Percentiles rank a stretch among this genome's conserved stretches.
These are phyloP conservation scores for Cliona cf. orientalis DNA, from an alignment of 37 sponge, comb jelly and placozoan genomes.

Conservation along the genomic window DNA sequence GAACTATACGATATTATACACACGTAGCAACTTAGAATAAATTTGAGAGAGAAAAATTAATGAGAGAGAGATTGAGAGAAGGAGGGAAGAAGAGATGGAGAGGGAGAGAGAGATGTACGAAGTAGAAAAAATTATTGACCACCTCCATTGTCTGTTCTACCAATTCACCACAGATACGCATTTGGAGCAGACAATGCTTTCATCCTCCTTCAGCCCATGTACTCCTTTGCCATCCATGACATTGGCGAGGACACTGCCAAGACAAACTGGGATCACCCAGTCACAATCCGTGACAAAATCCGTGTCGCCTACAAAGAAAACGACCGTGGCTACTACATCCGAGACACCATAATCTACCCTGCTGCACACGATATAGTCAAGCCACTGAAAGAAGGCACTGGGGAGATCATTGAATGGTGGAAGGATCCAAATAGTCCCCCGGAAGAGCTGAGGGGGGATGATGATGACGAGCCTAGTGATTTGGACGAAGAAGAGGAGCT, in stretches of 20 bases:
- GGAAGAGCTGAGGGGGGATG: constrained; percentile 14
- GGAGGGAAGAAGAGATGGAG: too few species aligned
- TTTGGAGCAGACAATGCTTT: constrained; percentile 71
- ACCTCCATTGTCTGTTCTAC: too few species aligned
- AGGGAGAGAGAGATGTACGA: too few species aligned
- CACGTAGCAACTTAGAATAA: too few species aligned
- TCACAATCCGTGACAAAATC: constrained; percentile 75
- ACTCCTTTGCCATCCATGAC: constrained; percentile 81
- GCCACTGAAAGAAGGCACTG: constrained; percentile 51
- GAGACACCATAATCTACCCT: constrained; percentile 79
- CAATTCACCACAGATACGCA: constrained; percentile 44
- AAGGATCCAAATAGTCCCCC: constrained; percentile 16
- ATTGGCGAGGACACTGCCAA: constrained; percentile 79
- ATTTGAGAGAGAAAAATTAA: too few species aligned
- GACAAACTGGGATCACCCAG: constrained; percentile 86
- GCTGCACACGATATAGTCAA: constrained; percentile 87
- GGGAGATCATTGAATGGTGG: constrained; percentile 79
- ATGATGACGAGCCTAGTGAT: background rate
- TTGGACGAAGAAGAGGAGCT: constrained; percentile 1
- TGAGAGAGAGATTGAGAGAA: too few species aligned
- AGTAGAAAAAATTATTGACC: too few species aligned
- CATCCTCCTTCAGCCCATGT: constrained; percentile 86
- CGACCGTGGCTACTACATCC: constrained; percentile 69
- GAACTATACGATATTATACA: too few species aligned
- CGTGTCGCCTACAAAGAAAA: constrained; percentile 78